Evolutionary conservation across 2,797 vertebrate species (phyloP).

Genomic region (Lerista edwardsae): DNA sequence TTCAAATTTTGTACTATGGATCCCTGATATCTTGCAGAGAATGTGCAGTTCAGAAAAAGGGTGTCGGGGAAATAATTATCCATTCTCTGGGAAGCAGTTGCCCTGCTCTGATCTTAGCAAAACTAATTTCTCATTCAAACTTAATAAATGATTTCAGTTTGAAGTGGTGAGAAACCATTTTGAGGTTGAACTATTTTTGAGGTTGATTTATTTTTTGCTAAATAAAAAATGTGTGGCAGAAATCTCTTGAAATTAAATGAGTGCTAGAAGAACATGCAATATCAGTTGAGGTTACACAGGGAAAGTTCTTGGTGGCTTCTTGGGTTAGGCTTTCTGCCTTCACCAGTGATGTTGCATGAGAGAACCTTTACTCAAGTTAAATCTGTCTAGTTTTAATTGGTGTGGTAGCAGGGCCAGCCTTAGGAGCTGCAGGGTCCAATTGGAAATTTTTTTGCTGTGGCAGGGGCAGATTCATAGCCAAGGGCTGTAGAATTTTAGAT

Average conservation of each 20-base stretch:
- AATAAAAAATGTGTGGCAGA: not conserved
- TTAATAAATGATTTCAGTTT: constrained; percentile 38
- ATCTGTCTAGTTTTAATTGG: not conserved
- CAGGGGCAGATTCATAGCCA: too few species aligned
- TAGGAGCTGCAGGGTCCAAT: accelerated
- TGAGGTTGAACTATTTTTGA: too few species aligned
- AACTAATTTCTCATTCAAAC: constrained; percentile 51
- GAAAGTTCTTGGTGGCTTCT: not conserved
- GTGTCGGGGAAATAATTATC: not conserved
- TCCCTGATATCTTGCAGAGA: constrained; percentile 34
- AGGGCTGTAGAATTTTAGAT: too few species aligned
- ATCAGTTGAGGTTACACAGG: not conserved
- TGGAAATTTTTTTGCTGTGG: too few species aligned
- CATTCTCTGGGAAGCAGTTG: not conserved
- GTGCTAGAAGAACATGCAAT: not conserved
- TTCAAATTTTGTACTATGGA: constrained; percentile 13
- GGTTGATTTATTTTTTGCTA: too few species aligned
- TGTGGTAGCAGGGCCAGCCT: not conserved
- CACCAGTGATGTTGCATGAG: not conserved
- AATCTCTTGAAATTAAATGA: not conserved
- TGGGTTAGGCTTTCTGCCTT: not conserved
- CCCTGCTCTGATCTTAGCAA: constrained; percentile 13
- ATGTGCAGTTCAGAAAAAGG: constrained; percentile 16
- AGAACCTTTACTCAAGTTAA: not conserved
- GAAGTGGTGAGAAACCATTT: constrained; percentile 45